Percentiles rank a stretch among this genome's conserved stretches.
These are phyloP conservation scores for Lampris incognitus DNA, from an alignment of 2,113 vertebrate species.

Conservation along the genomic window DNA sequence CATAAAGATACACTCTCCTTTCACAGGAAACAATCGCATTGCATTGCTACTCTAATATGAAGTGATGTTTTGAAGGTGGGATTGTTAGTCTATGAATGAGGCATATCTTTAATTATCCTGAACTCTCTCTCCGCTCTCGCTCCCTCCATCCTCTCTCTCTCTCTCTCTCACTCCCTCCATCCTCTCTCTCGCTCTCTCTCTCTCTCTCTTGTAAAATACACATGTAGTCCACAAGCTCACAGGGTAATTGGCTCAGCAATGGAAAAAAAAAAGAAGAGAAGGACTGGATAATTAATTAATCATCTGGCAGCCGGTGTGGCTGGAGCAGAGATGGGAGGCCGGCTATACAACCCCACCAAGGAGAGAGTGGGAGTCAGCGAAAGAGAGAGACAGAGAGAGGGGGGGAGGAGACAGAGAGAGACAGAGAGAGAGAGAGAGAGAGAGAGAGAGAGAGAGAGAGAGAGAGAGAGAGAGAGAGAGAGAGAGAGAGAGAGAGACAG, in stretches of 20 bases:
- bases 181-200: conserved; percentile 11
- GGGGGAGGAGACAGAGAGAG: conserved; percentile 4
- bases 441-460: conserved; percentile 30
- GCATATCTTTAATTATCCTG: conserved; percentile 92
- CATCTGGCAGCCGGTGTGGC: conserved; percentile 90
- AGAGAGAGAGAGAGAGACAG: conserved; percentile 24
- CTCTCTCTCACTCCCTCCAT: conserved; percentile 73
- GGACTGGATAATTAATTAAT: conserved; percentile 92
- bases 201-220: conserved; percentile 84
- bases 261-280: conserved; percentile 80
- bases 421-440: background rate
- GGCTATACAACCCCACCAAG: conserved; percentile 90
- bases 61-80: conserved; percentile 35
- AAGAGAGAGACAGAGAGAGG: conserved; percentile 1
- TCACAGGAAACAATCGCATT: conserved; percentile 50
- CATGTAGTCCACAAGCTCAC: conserved; percentile 89
- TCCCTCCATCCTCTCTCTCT: conserved; percentile 68
- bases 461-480: conserved; percentile 12
- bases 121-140: conserved; percentile 39
- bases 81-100: conserved; percentile 78
- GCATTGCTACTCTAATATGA: conserved; percentile 46
- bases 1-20: conserved; percentile 53
- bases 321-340: conserved; percentile 88
- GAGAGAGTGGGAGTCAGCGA: conserved; percentile 47
- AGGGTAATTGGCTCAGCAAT: conserved; percentile 88